Base-by-base conservation (phyloP, 2,113 vertebrate species). In the Gnathonemus echidnorhynchus region DNA sequence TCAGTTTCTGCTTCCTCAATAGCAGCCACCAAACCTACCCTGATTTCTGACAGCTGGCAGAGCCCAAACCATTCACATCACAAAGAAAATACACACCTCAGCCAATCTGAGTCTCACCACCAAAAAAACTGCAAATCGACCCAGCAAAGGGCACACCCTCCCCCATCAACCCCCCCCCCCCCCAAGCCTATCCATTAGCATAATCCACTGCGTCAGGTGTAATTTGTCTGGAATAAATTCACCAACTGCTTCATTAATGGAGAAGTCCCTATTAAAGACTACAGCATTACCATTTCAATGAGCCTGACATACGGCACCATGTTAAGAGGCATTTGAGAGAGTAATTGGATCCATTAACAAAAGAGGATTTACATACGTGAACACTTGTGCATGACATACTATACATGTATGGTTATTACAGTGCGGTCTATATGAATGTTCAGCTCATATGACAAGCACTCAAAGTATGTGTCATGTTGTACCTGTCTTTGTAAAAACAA, bases 301-400 rank as follows among this genome's bases (percentile, higher is more conserved):
- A 94, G 93, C 92, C 92, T 88, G 89, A 91, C 90, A 92, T 92
- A 91, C 92, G 91, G 91, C 91, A 92, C 90, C 84, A 91, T 88
- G 91, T 89, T 93, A 91, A 88, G 92, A 91, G 91, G 92, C 91
- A 90, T 94, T 94, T 93, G 92, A 93, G 93, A 93, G 92, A 93
- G 92, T 96, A 95, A 96, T 95, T 95, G 93, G 93, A 92, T 93
- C 93, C 92, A 95, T 95, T 96, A 95, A 92, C 90, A 90, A 90
- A 87, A 89, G 49, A 91, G 89, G 89, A 90, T 90, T 90, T 31
- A 87, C 87, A 52, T 87, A 91, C 91, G 45, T 87, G 87, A 27
- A 46, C 42, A 46, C 35, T 31, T 49, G 84, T 45, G 77, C 10
- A 46, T 58, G 49, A 3, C 88, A 52, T 21, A 86, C 86, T 56